Evolutionary conservation across 2,797 vertebrate genomes (phyloP), one percentile per base, ranked within the genome.

Genomic region (Sebastes nivosus): DNA sequence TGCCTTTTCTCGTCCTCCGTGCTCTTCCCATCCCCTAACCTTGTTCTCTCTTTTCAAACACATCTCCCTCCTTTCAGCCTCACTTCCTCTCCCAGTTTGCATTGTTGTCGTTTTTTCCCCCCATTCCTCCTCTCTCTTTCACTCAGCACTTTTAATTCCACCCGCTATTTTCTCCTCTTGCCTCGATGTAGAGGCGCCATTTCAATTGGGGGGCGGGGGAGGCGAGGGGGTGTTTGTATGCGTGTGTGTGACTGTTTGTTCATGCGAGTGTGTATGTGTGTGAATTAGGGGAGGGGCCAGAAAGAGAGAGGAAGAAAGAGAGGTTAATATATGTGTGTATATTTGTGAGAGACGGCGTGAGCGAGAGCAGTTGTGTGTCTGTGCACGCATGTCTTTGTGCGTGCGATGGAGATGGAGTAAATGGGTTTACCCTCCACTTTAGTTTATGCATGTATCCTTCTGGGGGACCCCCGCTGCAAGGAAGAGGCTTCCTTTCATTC

Each of bases 401-500:
- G 7, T 70, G 54, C 29, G 76, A 52, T 52, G 50, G 83, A 85
- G 87, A 82, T 75, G 68, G 72, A 84, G 81, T 69, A 86, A 87
- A 80, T 77, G 83, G 91, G 69, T 92, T 93, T 82, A 89, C 80
- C 86, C 93, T 92, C 80, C 87, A 87, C 77, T 94, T 93, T 91
- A 88, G 92, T 93, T 95, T 91, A 95, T 95, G 90, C 66, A 25
- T 84, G 74, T 92, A 89, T 95, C 92, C 92, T 94, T 94, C 92
- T 57, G 80, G 87, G 90, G 89, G 91, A 87, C 89, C 94, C 92
- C 90, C 66, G 66, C 87, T 77, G 80, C 78, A 88, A 93, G 86
- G 91, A 94, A 91, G 93, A 93, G 90, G 87, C 91, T 90, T 93
- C 91, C 90, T 95, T 96, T 94, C 90, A 94, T 92, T 85, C 89